Conservation (phyloP, 1,140 invertebrate species). For the Pseudomyrmex dendroicus region DNA sequence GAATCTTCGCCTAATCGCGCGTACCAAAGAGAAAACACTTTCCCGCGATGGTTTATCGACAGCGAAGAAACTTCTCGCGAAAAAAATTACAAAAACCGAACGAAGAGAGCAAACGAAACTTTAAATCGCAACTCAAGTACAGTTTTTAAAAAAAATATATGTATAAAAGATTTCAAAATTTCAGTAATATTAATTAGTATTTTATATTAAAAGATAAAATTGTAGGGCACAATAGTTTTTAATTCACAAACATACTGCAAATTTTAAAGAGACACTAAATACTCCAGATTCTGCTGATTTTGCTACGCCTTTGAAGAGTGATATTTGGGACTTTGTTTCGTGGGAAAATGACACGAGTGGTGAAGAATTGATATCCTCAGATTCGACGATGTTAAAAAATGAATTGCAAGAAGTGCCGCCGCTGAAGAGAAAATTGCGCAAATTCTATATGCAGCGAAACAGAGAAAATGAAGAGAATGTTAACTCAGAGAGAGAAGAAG, state of each 20-base stretch:
- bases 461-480: neutral
- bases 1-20: neutral
- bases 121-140: too few species aligned
- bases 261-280: too few species aligned
- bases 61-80: neutral
- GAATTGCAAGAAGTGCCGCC: neutral
- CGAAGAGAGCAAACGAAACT: neutral
- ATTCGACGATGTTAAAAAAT: neutral
- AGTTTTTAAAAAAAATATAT: neutral
- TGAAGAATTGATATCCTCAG: neutral
- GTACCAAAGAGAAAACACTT: neutral
- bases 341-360: neutral
- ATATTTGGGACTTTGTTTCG: conserved; percentile 24
- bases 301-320: neutral
- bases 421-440: neutral
- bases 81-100: neutral
- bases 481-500: neutral
- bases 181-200: too few species aligned
- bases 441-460: neutral
- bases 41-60: neutral
- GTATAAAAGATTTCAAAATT: too few species aligned
- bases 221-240: too few species aligned
- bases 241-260: too few species aligned
- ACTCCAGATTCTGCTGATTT: neutral
- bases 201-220: too few species aligned